Conservation (phyloP, 1,140 invertebrate species). For the Drosophila tristis region DNA sequence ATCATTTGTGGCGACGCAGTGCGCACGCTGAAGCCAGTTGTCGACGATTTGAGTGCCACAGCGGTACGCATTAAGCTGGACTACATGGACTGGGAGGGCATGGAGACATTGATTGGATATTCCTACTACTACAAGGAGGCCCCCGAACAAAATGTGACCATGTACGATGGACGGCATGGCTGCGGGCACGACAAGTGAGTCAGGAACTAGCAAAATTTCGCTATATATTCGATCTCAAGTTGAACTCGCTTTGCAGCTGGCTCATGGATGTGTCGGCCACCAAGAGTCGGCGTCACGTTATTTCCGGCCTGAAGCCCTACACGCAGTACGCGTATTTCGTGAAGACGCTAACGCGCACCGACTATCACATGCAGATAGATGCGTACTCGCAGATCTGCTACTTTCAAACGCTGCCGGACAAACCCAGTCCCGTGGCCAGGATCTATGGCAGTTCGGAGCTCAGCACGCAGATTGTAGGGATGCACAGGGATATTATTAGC, state of each 20-base stretch:
- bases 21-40: conserved; percentile 18
- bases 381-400: conserved; percentile 91
- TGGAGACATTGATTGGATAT: conserved; percentile 90
- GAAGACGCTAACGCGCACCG: conserved; percentile 92
- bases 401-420: conserved; percentile 88
- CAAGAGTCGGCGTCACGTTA: conserved; percentile 83
- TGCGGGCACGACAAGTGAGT: conserved; percentile 88
- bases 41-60: conserved; percentile 80
- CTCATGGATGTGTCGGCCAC: conserved; percentile 77
- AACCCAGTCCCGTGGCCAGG: conserved; percentile 55
- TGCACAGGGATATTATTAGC: too few relatives aligned
- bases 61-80: conserved; percentile 88
- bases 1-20: conserved; percentile 87
- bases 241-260: conserved; percentile 62
- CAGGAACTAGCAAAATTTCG: too few relatives aligned
- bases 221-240: background rate
- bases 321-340: conserved; percentile 96
- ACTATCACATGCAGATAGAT: conserved; percentile 88
- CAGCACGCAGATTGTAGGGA: conserved; percentile 59
- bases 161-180: conserved; percentile 92
- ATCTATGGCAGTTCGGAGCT: conserved; percentile 51
- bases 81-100: conserved; percentile 86
- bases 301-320: conserved; percentile 90
- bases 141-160: conserved; percentile 88
- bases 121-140: conserved; percentile 90